Evolutionary conservation across 2,113 vertebrate genomes (phyloP).

Genomic region (Pelvicachromis taeniatus): DNA sequence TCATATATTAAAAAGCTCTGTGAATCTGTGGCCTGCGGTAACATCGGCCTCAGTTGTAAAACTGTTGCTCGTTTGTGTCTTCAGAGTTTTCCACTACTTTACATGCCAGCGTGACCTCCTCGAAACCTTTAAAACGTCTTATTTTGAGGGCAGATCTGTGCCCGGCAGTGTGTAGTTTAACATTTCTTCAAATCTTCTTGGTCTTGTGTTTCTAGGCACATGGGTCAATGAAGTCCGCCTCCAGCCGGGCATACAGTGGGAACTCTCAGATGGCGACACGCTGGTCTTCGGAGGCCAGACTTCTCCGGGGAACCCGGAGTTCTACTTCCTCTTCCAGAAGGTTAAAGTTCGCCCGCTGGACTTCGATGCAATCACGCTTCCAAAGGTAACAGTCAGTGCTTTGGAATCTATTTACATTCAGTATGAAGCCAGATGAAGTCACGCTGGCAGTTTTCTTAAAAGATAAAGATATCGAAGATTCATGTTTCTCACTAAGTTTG

Average conservation of each 20-base stretch:
- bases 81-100: neutral
- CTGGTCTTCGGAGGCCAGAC: constrained; percentile 78
- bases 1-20: neutral
- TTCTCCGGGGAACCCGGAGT: constrained; percentile 73
- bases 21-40: neutral
- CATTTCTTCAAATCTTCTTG: neutral
- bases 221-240: constrained; percentile 85
- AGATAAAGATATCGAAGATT: rapidly evolving
- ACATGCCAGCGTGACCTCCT: neutral
- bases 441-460: rapidly evolving
- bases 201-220: constrained; percentile 71
- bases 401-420: neutral
- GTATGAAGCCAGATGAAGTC: neutral
- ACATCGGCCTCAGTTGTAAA: neutral
- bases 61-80: neutral
- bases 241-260: constrained; percentile 70
- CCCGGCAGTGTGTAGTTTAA: neutral
- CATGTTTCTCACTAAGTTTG: rapidly evolving
- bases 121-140: neutral
- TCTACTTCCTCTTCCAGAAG: constrained; percentile 91
- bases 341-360: constrained; percentile 85
- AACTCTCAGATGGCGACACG: constrained; percentile 83
- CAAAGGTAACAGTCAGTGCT: constrained; percentile 48
- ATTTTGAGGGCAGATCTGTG: neutral
- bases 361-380: constrained; percentile 86